Evolutionary conservation across 2,888 invertebrate species (phyloP).

Genomic region (Synanthedon tipuliformis): DNA sequence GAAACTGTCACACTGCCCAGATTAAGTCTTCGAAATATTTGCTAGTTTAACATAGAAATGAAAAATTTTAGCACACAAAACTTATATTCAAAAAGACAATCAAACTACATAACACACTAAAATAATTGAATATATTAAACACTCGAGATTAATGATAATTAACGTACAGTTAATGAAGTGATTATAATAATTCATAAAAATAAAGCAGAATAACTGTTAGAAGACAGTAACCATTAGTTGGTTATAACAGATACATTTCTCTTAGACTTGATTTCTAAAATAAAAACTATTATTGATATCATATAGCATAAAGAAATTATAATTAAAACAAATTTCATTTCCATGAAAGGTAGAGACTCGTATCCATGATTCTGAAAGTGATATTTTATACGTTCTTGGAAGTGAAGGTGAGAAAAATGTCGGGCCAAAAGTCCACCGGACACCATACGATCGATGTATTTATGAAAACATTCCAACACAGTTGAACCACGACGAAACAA

Average conservation of each 20-base stretch:
- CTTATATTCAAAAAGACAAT: too few relatives aligned
- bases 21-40: too few relatives aligned
- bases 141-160: too few relatives aligned
- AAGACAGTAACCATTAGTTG: too few relatives aligned
- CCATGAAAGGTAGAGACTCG: constrained; percentile 8
- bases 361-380: constrained; percentile 1
- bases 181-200: too few relatives aligned
- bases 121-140: too few relatives aligned
- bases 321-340: constrained; percentile 13
- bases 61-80: too few relatives aligned
- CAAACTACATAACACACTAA: too few relatives aligned
- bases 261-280: constrained; percentile 7
- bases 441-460: constrained; percentile 5
- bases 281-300: constrained; percentile 17
- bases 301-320: constrained; percentile 18
- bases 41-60: too few relatives aligned
- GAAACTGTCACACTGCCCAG: too few relatives aligned
- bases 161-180: too few relatives aligned
- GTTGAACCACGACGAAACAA: constrained; percentile 25
- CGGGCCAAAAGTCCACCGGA: constrained; percentile 15
- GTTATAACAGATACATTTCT: not conserved
- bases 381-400: constrained; percentile 14
- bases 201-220: too few relatives aligned
- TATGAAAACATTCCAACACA: constrained; percentile 7
- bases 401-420: constrained; percentile 7